Evolutionary conservation across 2,113 vertebrate genomes (phyloP), one percentile per base, ranked within the genome.

Genomic region (Meleagris gallopavo): DNA sequence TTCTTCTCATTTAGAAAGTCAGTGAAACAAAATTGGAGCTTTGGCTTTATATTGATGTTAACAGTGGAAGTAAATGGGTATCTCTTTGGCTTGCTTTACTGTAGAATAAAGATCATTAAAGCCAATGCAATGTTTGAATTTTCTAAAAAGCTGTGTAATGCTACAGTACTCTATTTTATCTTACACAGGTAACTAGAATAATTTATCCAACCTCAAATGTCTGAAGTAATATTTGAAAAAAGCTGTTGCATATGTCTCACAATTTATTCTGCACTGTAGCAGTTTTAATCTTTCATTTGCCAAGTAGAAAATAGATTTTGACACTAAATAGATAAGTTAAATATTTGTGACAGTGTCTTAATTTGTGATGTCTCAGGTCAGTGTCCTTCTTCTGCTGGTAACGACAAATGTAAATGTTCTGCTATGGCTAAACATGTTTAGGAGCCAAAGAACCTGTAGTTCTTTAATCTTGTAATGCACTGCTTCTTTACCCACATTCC

Each of bases 201-300:
- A 86, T 91, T 83, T 77, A 50, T 80, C 50, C 74, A 2, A 67
- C 71, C 72, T 94, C 79, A 95, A 29, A 75, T 80, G 58, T 76
- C 71, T 96, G 57, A 94, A 79, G 78, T 85, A 76, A 45, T 82
- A 36, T 36, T 82, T 95, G 89, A 86, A 91, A 92, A 88, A 94
- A 88, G 62, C 41, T 83, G 60, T 70, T 86, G 79, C 64, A 21
- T 62, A 13, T 94, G 55, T 85, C 82, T 95, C 71, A 40, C 60
- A 83, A 50, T 80, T 94, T 75, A 83, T 94, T 92, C 89, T 94
- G 76, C 55, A 62, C 30, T 80, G 29, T 83, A 89, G 71, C 72
- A 65, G 21, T 87, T 92, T 83, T 86, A 74, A 60, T 95, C 45
- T 91, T 94, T 89, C 54, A 48, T 85, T 96, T 24, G 60, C 67